Conservation (phyloP, 2,113 vertebrate species). For the Reinhardtius hippoglossoides region DNA sequence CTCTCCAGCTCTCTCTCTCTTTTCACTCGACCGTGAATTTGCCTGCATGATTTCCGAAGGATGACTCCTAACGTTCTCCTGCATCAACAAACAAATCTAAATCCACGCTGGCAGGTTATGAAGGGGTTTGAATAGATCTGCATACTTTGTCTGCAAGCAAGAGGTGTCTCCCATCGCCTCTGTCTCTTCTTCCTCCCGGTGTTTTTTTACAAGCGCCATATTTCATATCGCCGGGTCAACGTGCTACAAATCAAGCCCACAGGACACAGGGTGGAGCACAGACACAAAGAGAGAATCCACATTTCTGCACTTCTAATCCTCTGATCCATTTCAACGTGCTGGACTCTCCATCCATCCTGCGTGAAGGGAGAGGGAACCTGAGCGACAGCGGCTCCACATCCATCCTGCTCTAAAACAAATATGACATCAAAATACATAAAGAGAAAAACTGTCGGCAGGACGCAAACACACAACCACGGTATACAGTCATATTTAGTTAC, state of each 20-base stretch:
- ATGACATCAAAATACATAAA: neutral
- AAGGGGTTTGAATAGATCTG: slow-evolving; percentile 13
- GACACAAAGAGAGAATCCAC: slow-evolving; percentile 29
- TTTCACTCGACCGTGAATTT: slow-evolving; percentile 16
- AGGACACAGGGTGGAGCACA: slow-evolving; percentile 1
- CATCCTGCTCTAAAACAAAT: neutral
- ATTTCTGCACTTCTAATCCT: slow-evolving; percentile 39
- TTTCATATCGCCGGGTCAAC: slow-evolving; percentile 22
- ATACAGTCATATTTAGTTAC: too few species aligned
- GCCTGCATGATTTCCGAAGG: slow-evolving; percentile 36
- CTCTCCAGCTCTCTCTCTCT: slow-evolving; percentile 23
- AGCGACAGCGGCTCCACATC: neutral
- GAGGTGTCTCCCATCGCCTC: slow-evolving; percentile 14
- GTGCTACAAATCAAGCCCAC: slow-evolving; percentile 35
- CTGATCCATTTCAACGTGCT: slow-evolving; percentile 22
- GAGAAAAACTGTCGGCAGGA: neutral
- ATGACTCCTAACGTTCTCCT: slow-evolving; percentile 33
- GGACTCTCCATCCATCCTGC: neutral
- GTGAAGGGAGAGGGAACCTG: neutral
- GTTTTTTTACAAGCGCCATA: slow-evolving; percentile 18
- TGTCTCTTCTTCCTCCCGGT: neutral
- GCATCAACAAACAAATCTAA: slow-evolving; percentile 40
- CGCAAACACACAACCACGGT: neutral
- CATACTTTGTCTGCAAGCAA: slow-evolving; percentile 25
- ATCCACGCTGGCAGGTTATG: slow-evolving; percentile 39